Conservation (phyloP, 2,888 invertebrate genomes). For the Acanthoscelides obtectus region DNA sequence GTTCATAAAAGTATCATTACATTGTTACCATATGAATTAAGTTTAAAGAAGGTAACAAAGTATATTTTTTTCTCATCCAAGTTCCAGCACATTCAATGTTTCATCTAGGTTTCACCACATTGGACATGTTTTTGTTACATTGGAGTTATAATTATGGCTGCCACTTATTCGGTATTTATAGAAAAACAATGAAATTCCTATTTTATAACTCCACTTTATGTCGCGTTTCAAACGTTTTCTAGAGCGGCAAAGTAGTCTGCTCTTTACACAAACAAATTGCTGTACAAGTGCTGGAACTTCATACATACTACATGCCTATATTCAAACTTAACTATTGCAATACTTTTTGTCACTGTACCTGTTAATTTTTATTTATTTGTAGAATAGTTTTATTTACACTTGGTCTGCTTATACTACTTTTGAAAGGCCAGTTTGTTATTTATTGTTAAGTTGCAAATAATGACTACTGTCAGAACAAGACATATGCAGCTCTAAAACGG, state of each 20-base stretch:
- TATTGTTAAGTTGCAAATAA: background rate
- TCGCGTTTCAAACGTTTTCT: no score
- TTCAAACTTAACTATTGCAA: background rate
- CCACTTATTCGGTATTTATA: no score
- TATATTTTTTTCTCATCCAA: background rate
- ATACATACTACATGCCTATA: no score
- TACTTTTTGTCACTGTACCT: background rate
- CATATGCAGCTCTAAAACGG: no score
- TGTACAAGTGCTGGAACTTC: background rate
- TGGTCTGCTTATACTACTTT: background rate
- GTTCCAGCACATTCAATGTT: background rate
- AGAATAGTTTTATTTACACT: background rate
- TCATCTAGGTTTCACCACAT: no score
- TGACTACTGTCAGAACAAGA: no score
- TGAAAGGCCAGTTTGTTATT: background rate
- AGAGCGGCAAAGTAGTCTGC: no score
- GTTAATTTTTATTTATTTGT: background rate
- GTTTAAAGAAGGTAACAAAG: background rate
- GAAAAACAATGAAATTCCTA: no score
- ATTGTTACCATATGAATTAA: background rate
- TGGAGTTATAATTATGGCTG: no score
- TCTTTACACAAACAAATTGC: no score
- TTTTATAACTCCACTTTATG: no score
- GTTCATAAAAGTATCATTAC: background rate
- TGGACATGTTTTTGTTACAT: no score